Percentiles rank a stretch among this genome's conserved stretches.
Evolutionary conservation across 2,888 invertebrate species (phyloP).

Genomic region (Protonemura montana): DNA sequence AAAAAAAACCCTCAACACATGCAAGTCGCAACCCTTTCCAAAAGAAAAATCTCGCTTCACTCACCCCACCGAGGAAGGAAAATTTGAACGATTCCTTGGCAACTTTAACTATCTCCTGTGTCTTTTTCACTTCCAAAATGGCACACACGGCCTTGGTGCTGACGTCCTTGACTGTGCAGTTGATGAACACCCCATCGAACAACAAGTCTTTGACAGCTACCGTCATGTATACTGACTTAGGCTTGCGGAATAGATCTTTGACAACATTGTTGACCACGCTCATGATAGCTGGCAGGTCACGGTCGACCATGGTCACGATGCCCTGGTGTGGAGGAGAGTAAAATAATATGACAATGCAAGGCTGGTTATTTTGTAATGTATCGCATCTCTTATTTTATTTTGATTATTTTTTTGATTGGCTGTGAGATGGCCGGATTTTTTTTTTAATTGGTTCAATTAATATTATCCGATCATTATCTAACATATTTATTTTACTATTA

Average conservation of each 20-base stretch:
- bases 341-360: no score
- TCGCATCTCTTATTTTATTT: no score
- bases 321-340: no score
- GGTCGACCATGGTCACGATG: constrained; percentile 65
- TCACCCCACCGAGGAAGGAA: constrained; percentile 77
- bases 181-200: constrained; percentile 75
- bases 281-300: constrained; percentile 70
- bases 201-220: constrained; percentile 74
- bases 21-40: no score
- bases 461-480: no score
- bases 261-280: constrained; percentile 74
- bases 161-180: constrained; percentile 78
- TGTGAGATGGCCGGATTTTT: no score
- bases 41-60: constrained; percentile 53
- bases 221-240: constrained; percentile 68
- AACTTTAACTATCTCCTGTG: constrained; percentile 65
- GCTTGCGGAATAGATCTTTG: constrained; percentile 72
- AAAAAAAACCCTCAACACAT: not conserved
- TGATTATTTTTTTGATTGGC: no score
- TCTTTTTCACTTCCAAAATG: constrained; percentile 70
- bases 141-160: constrained; percentile 76
- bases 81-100: constrained; percentile 74
- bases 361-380: no score
- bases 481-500: no score
- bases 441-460: no score